These are phyloP conservation scores for Hippocampus guttulatus DNA, from an alignment of 2,113 vertebrate species.

Conservation along the genomic window DNA sequence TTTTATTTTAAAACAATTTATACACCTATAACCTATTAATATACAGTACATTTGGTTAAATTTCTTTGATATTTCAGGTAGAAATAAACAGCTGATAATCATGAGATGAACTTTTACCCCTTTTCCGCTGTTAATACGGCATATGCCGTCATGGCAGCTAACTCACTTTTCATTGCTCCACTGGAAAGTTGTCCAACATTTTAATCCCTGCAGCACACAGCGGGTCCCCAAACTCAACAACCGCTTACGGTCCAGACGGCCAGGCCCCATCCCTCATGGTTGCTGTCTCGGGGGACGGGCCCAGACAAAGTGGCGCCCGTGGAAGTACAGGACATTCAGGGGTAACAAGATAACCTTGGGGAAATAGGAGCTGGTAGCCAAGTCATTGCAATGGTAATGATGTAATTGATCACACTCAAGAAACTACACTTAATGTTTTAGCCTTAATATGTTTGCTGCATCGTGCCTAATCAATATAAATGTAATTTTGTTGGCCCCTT, in stretches of 20 bases:
- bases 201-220: slow-evolving; percentile 32
- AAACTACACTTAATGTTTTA: slow-evolving; percentile 33
- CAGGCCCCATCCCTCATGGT: slow-evolving; percentile 34
- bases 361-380: slow-evolving; percentile 46
- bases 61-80: background rate
- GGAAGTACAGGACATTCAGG: slow-evolving; percentile 48
- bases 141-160: too few relatives aligned
- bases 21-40: too few relatives aligned
- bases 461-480: slow-evolving; percentile 31
- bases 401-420: slow-evolving; percentile 33
- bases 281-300: slow-evolving; percentile 36
- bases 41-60: too few relatives aligned
- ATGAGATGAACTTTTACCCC: background rate
- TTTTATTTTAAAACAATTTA: too few relatives aligned
- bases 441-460: slow-evolving; percentile 10
- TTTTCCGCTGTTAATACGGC: background rate
- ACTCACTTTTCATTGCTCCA: slow-evolving; percentile 2
- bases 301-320: slow-evolving; percentile 40
- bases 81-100: background rate
- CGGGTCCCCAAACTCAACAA: slow-evolving; percentile 18
- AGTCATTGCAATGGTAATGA: slow-evolving; percentile 41
- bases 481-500: background rate
- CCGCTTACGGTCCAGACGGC: slow-evolving; percentile 34
- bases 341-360: slow-evolving; percentile 46
- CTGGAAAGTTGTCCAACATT: slow-evolving; percentile 34